phyloP scores from a whole-genome alignment of 2,797 vertebrate genomes.

The Morelia viridis region DNA sequence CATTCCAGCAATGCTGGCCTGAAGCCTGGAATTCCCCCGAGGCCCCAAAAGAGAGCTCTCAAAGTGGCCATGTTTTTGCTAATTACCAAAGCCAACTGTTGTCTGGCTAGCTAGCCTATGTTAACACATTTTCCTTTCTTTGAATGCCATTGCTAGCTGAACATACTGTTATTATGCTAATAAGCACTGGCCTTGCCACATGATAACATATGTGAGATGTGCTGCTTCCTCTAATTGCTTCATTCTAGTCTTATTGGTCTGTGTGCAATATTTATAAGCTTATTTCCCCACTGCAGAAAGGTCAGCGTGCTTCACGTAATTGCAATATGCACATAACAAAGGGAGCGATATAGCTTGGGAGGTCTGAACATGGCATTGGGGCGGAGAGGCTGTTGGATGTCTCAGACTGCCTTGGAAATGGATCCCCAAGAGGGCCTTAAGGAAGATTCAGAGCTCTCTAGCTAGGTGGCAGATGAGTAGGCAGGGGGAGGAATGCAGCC shows the following conservation, averaged over 20 bases:
- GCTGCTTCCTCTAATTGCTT: constrained; percentile 56
- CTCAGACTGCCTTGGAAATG: neutral
- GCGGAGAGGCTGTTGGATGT: neutral
- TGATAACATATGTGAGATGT: constrained; percentile 60
- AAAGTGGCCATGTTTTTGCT: constrained; percentile 59
- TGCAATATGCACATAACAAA: constrained; percentile 24
- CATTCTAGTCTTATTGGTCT: constrained; percentile 42
- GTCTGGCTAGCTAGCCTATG: constrained; percentile 60
- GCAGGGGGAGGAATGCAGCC: neutral
- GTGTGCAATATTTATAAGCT: constrained; percentile 26
- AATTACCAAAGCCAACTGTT: constrained; percentile 69
- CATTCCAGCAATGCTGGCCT: constrained; percentile 53
- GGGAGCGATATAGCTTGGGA: neutral
- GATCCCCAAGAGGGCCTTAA: neutral
- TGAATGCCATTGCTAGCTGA: constrained; percentile 63
- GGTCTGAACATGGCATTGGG: neutral
- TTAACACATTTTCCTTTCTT: constrained; percentile 54
- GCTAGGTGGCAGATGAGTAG: neutral
- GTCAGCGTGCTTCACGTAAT: constrained; percentile 38
- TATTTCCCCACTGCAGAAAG: constrained; percentile 37
- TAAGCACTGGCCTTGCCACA: constrained; percentile 62
- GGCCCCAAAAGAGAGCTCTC: constrained; percentile 51
- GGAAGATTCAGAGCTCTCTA: neutral
- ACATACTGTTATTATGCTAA: constrained; percentile 71
- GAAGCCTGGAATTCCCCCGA: constrained; percentile 56